Base-by-base conservation (phyloP, 2,888 invertebrate species). In the Phyllotreta striolata region DNA sequence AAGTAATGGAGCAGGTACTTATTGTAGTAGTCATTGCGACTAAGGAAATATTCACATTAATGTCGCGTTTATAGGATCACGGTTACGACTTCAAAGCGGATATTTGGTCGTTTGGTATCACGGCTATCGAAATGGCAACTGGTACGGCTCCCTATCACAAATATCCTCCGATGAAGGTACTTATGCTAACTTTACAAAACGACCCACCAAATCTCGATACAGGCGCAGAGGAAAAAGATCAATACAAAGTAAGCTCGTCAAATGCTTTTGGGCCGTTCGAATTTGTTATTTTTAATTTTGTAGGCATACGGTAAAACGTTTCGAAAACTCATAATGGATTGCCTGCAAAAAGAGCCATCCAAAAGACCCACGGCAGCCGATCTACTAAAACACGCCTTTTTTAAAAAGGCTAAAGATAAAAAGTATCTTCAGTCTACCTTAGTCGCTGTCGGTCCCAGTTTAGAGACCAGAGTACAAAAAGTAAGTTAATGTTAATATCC, bases 11-110 rank as follows among this genome's bases (percentile, higher is more conserved):
- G 83, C 96, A 96, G 86, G 91, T 91, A 81, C 39, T 13, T 54
- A 2, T 39, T 7, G 39, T 41, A 39, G 6, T 39, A 7, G 39
- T 39, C 2, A 41, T 41, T 41, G 41, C 10, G 3, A 41, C 41
- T 41, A n/a, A 41, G n/a, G 41, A 41, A 41, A 41, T 44, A 6
- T 47, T 6, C 5, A 41, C 3, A n/a, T 41, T 41, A 3, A 41
- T 41, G 5, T 41, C 5, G 24, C 34, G n/a, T 70, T 73, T 78
- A 77, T 79, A 92, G 90, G 94, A 95, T 79, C 93, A 95, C 78
- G 98, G 98, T 1, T 99, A 98, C 78, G 98, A 98, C 83, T 98
- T 96, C 82, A 98, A 98, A 84, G 98, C 98, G 1, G 93, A 93
- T 77, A 93, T 93, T 72, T 92, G 96, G 96, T 89, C 94, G 74